Conservation (phyloP, 2,797 vertebrate genomes). For the Hydrocynus forskahlii region DNA sequence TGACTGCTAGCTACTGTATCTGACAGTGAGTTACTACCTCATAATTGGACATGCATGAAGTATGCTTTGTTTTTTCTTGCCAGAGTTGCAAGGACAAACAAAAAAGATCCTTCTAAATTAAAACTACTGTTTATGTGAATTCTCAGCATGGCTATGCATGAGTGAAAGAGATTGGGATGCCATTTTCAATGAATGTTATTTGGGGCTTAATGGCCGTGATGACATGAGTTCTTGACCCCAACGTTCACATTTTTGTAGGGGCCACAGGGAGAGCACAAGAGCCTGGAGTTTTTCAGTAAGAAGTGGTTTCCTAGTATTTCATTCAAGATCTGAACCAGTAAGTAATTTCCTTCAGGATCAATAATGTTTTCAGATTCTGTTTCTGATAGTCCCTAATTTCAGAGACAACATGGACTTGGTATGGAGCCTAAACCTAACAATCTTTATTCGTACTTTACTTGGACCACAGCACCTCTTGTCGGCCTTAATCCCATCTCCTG, state of each 20-base stretch:
- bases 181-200: too few species aligned
- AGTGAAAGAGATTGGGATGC: too few species aligned
- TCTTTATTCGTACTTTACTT: too few species aligned
- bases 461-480: neutral
- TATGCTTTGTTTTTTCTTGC: neutral
- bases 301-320: too few species aligned
- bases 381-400: neutral
- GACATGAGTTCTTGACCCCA: too few species aligned
- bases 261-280: neutral
- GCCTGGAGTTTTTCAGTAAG: neutral
- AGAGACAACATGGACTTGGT: neutral
- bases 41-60: neutral
- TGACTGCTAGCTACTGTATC: conserved; percentile 2
- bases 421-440: neutral
- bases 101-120: neutral
- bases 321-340: too few species aligned
- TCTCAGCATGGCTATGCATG: too few species aligned
- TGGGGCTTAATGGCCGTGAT: too few species aligned
- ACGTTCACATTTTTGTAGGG: neutral
- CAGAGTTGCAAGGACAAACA: neutral
- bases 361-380: too few species aligned
- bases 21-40: neutral
- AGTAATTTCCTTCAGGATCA: too few species aligned
- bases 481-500: neutral
- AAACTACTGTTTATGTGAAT: too few species aligned